These are phyloP conservation scores for Ptilodon capucinus DNA, from an alignment of 2,888 invertebrate genomes.

Conservation along the genomic window DNA sequence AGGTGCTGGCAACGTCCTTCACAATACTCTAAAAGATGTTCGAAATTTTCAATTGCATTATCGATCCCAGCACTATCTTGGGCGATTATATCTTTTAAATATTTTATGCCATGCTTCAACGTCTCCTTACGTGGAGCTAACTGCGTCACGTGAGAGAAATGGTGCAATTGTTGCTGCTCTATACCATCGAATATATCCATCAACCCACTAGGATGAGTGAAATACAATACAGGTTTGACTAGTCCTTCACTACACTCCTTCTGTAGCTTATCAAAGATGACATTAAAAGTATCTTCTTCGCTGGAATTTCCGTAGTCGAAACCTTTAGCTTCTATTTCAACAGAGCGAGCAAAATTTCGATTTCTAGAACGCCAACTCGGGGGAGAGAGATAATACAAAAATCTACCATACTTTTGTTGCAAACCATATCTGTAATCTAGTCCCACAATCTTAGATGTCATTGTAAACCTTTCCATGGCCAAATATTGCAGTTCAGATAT, in stretches of 20 bases:
- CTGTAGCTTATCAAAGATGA: conserved; percentile 74
- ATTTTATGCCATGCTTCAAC: conserved; percentile 68
- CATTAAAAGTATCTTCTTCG: conserved; percentile 66
- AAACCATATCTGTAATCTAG: conserved; percentile 84
- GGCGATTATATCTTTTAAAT: conserved; percentile 64
- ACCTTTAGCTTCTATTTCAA: conserved; percentile 71
- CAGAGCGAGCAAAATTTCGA: conserved; percentile 72
- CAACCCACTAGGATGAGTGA: conserved; percentile 79
- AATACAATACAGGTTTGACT: conserved; percentile 80
- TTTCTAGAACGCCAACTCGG: conserved; percentile 81
- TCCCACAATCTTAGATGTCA: conserved; percentile 76
- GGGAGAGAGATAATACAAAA: conserved; percentile 86
- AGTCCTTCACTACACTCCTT: conserved; percentile 61
- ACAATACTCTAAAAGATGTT: conserved; percentile 57
- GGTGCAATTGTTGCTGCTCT: conserved; percentile 85
- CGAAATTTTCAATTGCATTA: conserved; percentile 51
- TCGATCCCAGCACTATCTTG: conserved; percentile 49
- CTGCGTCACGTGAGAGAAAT: conserved; percentile 83
- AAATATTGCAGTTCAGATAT: conserved; percentile 67
- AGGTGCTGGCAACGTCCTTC: conserved; percentile 78
- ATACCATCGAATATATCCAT: conserved; percentile 82
- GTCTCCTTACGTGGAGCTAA: conserved; percentile 77
- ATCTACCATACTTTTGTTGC: conserved; percentile 85
- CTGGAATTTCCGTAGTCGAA: conserved; percentile 62
- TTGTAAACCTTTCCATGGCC: conserved; percentile 58